Conservation (phyloP, 2,888 invertebrate species). For the Napeogenes inachia region DNA sequence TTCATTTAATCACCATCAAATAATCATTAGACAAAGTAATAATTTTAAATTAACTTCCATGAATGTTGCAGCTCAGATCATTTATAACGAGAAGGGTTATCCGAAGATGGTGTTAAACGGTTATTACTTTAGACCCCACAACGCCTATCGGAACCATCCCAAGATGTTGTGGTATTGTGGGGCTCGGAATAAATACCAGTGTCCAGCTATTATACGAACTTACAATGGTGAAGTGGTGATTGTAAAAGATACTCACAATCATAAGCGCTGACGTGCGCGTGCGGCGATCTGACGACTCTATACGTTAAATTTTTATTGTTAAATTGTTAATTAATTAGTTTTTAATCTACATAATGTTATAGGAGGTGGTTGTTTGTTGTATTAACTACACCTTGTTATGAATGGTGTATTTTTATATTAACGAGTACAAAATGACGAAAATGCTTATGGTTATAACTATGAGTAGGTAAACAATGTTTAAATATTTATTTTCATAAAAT, state of each 20-base stretch:
- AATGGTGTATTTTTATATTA: too few species aligned
- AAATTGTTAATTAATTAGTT: too few species aligned
- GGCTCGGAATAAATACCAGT: conserved; percentile 54
- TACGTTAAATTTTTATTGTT: too few species aligned
- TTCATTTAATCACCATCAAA: too few species aligned
- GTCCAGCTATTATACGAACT: conserved; percentile 58
- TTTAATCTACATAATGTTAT: too few species aligned
- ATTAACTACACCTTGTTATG: too few species aligned
- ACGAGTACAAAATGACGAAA: too few species aligned
- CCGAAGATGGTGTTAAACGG: conserved; percentile 61
- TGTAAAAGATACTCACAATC: conserved; percentile 56
- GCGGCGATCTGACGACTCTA: too few species aligned
- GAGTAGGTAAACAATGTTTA: too few species aligned
- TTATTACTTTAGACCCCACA: conserved; percentile 64
- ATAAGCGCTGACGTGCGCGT: conserved; percentile 40
- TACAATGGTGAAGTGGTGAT: conserved; percentile 55
- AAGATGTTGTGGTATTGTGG: conserved; percentile 68
- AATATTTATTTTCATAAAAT: too few species aligned
- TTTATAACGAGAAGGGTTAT: conserved; percentile 59
- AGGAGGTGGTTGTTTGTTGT: too few species aligned
- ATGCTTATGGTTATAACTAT: too few species aligned
- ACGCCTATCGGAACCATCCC: conserved; percentile 65
- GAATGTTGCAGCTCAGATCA: conserved; percentile 54
- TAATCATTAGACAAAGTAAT: neutral
- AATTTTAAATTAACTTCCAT: conserved; percentile 11